Percentiles rank a stretch among this genome's conserved stretches.
These are phyloP conservation scores for Semnornis frantzii DNA, from an alignment of 2,113 vertebrate species.

Conservation along the genomic window DNA sequence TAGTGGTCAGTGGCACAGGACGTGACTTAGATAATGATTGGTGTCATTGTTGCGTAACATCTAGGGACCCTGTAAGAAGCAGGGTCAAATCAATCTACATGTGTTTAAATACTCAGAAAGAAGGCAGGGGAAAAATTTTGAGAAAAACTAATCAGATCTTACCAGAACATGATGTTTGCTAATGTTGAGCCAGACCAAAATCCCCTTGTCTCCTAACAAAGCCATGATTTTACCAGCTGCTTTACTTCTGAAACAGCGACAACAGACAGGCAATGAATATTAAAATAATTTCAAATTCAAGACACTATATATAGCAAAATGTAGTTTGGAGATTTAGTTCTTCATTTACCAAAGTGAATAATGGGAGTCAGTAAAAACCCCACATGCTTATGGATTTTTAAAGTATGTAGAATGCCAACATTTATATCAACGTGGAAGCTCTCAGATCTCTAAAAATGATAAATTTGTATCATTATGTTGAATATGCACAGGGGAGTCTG, in stretches of 20 bases:
- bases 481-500: neutral
- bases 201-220: neutral
- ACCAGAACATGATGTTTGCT: neutral
- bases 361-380: neutral
- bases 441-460: neutral
- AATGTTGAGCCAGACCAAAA: neutral
- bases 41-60: conserved; percentile 13
- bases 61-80: neutral
- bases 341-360: neutral
- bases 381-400: neutral
- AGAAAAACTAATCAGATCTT: neutral
- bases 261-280: neutral
- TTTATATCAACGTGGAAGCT: neutral
- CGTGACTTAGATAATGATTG: neutral
- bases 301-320: neutral
- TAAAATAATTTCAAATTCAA: neutral
- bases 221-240: neutral
- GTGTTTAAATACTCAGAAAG: conserved; percentile 54
- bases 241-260: neutral
- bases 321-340: neutral
- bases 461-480: neutral
- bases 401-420: neutral
- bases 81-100: conserved; percentile 28
- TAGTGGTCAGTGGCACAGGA: neutral
- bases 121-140: neutral